Evolutionary conservation across 2,888 invertebrate species (phyloP).

Genomic region (Terebella lapidaria): DNA sequence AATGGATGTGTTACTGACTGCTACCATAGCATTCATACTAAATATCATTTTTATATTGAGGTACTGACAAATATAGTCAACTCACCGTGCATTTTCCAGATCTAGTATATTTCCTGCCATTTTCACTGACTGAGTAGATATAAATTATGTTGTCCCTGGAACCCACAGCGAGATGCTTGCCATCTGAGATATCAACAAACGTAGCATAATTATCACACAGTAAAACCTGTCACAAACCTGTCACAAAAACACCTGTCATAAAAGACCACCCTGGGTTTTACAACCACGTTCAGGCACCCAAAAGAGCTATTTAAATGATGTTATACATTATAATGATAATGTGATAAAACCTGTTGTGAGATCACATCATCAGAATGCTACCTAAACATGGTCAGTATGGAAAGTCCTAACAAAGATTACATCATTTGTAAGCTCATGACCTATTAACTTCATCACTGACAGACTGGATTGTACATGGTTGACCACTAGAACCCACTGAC

Average conservation of each 20-base stretch:
- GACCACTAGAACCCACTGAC: conserved; percentile 29
- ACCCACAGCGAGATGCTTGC: conserved; percentile 74
- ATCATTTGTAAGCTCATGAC: background rate
- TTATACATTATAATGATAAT: no score
- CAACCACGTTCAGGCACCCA: no score
- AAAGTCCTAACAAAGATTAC: no score
- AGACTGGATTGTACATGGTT: background rate
- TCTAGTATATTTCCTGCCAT: conserved; percentile 70
- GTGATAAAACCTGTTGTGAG: no score
- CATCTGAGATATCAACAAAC: conserved; percentile 68
- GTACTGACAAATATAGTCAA: conserved; percentile 10
- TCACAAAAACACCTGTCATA: no score
- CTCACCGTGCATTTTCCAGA: conserved; percentile 81
- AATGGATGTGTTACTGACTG: background rate
- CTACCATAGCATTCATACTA: background rate
- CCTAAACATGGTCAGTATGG: no score
- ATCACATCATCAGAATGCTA: no score
- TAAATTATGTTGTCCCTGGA: conserved; percentile 86
- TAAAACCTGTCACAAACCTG: no score
- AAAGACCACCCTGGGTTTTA: no score
- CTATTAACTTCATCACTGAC: background rate
- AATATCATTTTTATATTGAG: background rate
- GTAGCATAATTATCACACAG: no score
- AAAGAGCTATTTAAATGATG: no score
- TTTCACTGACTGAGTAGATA: conserved; percentile 76